Percentiles rank a stretch among this genome's conserved stretches.
phyloP scores from a whole-genome alignment of 2,797 vertebrate genomes.

The Aeoliscus strigatus region DNA sequence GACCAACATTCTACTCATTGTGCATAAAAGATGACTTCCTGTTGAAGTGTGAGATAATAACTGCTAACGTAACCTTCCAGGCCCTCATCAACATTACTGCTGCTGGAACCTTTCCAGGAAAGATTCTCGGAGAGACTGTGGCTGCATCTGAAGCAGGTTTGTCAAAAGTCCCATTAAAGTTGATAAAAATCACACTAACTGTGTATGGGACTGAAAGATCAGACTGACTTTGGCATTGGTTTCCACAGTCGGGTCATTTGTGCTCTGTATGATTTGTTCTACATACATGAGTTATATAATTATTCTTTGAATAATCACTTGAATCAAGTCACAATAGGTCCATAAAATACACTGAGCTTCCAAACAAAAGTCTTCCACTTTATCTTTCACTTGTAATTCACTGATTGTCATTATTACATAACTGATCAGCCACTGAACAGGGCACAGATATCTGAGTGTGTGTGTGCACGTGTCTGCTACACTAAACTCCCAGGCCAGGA shows the following conservation, averaged over 20 bases:
- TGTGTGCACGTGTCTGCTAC: conserved; percentile 48
- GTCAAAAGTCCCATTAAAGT: conserved; percentile 10
- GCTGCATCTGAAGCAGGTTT: conserved; percentile 1
- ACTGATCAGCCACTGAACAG: too few relatives aligned
- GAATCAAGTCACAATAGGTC: conserved; percentile 22
- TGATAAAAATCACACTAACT: conserved; percentile 13
- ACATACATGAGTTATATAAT: neutral
- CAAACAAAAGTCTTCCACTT: conserved; percentile 40
- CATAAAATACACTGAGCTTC: conserved; percentile 23
- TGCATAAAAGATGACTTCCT: neutral
- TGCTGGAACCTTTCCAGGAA: neutral
- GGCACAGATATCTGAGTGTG: neutral
- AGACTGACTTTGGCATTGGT: conserved; percentile 47
- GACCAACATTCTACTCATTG: conserved; percentile 3
- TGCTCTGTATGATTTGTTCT: too few relatives aligned
- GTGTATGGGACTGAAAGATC: conserved; percentile 4
- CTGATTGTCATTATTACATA: conserved; percentile 47
- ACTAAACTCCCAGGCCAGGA: conserved; percentile 89
- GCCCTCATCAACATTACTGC: neutral
- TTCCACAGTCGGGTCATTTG: conserved; percentile 20
- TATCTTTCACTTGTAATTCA: conserved; percentile 28
- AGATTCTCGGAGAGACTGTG: neutral
- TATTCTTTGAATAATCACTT: conserved; percentile 34
- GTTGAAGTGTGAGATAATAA: neutral
- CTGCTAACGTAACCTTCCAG: neutral